Base-by-base conservation (phyloP, 2,797 vertebrate species). In the Thalassophryne amazonica region DNA sequence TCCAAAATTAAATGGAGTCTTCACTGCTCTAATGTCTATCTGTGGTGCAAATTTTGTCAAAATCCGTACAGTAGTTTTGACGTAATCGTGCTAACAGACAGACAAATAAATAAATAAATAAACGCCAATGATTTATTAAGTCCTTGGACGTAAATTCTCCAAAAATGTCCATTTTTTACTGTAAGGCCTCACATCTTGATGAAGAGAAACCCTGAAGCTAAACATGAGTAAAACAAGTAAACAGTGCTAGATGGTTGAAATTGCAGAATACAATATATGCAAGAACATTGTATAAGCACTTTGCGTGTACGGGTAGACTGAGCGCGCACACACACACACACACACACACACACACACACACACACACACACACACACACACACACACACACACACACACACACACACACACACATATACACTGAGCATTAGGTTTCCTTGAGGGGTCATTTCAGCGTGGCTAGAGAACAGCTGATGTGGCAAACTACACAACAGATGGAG, bases 401-500 rank as follows among this genome's bases (percentile, higher is more conserved):
- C 34, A 43, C 33, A 48, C 37, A 38, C 31, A 47, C 24, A 54
- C 59, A 38, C 30, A 55, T 43, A 52, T 57, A 59, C 36, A 41
- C 39, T 3, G 4, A 45, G 55, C 73, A 87, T 86, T 76, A 74
- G 46, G 62, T 88, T 89, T 91, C 84, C 86, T 85, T 80, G 78
- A 86, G 76, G 72, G 81, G 80, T 88, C 81, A 84, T 87, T 89
- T 84, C 73, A 49, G 68, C 74, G 80, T 84, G 73, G 84, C 70
- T 69, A 41, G 60, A 86, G 78, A 89, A 85, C 74, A 90, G 88
- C 86, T 86, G 88, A 90, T 81, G 82, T 81, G 65, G 84, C 88
- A 85, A 88, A 88, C 62, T 66, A 67, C 43, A 78, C 66, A 69
- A 64, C 53, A 77, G 63, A 67, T 63, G 52, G 69, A 60, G 52